Base-by-base conservation (phyloP, 2,888 invertebrate genomes). In the Oscheius onirici region DNA sequence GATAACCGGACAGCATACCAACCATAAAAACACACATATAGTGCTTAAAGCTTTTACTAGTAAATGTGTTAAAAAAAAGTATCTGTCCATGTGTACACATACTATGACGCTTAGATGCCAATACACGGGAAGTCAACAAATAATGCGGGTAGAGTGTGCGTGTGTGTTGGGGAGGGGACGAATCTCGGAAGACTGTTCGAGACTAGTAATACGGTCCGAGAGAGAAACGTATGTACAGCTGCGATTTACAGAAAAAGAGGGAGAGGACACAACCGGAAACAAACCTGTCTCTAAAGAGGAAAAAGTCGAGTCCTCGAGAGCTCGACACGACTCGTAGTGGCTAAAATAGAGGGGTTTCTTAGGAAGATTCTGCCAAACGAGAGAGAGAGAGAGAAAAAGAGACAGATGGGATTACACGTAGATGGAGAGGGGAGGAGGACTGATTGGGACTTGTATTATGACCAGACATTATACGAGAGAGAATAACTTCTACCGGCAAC, bases 161-260 rank as follows among this genome's bases (percentile, higher is more conserved):
- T 34, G 3, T 34, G 34, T 3, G 34, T 2, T 28, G 49, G 20
- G 10, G 55, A 22, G 22, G 22, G n/a, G 34, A n/a, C 63, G 49
- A 63, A 63, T 63, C 63, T 63, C 63, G 63, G 63, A 41, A 24
- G 40, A 17, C 22, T n/a, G 40, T 24, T 34, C 41, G 17, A 17
- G 28, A 24, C 24, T 63, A 63, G 63, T 63, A 63, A 46, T 63
- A 49, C 63, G 49, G 34, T 49, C 26, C 46, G 46, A 26, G 61
- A 22, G 63, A 49, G 46, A 26, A 55, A 28, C 63, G 63, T 63
- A 63, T 63, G 63, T 63, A 63, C 63, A 63, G 49, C 63, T 46
- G 49, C 63, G 22, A 63, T 58, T 58, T 63, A 63, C 63, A 63
- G 63, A 49, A 63, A 49, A 46, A 26, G 49, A 63, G 44, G 15